These are phyloP conservation scores for Hirtodrosophila cameraria DNA, from an alignment of 2,888 invertebrate genomes.

Conservation along the genomic window DNA sequence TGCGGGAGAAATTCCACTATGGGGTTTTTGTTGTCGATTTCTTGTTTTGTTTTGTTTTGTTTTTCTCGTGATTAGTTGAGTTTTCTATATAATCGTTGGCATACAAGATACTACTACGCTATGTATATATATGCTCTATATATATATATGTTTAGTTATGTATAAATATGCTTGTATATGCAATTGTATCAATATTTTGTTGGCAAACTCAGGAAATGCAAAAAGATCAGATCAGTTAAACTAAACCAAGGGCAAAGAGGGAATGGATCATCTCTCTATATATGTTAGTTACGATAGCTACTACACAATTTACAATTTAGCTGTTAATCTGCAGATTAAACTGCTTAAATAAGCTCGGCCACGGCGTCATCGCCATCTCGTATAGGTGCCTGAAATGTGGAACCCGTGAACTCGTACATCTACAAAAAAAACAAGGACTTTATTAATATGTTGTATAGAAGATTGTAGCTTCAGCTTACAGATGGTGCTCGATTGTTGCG, in stretches of 20 bases:
- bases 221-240: slow-evolving; percentile 52
- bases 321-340: slow-evolving; percentile 18
- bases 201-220: slow-evolving; percentile 57
- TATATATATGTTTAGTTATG: slow-evolving; percentile 21
- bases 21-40: slow-evolving; percentile 55
- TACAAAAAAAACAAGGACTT: slow-evolving; percentile 32
- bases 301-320: slow-evolving; percentile 64
- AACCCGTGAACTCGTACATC: slow-evolving; percentile 86
- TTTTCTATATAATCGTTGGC: slow-evolving; percentile 60
- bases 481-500: slow-evolving; percentile 84
- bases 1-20: slow-evolving; percentile 79
- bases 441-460: too few species aligned
- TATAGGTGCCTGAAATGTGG: slow-evolving; percentile 90
- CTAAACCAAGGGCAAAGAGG: slow-evolving; percentile 41
- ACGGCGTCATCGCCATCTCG: slow-evolving; percentile 84
- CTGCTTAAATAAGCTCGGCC: slow-evolving; percentile 83
- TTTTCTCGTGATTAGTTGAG: slow-evolving; percentile 22
- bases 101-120: slow-evolving; percentile 59
- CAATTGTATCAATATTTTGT: slow-evolving; percentile 38
- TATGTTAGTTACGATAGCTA: slow-evolving; percentile 61
- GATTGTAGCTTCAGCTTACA: slow-evolving; percentile 58
- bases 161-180: slow-evolving; percentile 38
- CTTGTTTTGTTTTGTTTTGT: slow-evolving; percentile 25
- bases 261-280: slow-evolving; percentile 30
- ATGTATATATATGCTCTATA: slow-evolving; percentile 28